Evolutionary conservation across 2,888 invertebrate species (phyloP), one percentile per base, ranked within the genome.

Genomic region (Andricus quercusramuli): DNA sequence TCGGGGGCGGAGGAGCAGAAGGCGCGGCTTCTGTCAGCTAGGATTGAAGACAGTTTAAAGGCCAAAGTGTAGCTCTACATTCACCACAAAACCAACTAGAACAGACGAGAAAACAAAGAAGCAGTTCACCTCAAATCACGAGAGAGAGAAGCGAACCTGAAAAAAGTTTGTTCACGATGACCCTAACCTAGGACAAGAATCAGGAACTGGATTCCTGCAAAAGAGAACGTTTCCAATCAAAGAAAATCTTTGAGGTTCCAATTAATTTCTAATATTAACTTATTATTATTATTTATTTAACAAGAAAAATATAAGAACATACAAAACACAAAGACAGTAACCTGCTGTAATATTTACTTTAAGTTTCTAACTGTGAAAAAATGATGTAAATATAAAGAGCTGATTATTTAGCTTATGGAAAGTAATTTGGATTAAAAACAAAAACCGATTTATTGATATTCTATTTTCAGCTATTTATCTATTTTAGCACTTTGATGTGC

Each of bases 1-100:
- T 79, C 79, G 79, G 47, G 22, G 78, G 80, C 77, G 77, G 80
- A 82, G 47, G 22, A 77, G 80, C 77, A 78, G 80, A 82, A 84
- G 86, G 83, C 83, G 86, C 79, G 86, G 85, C 85, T 83, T 82
- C 86, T 83, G 85, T 84, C 88, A 86, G 80, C 68, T 81, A 80
- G 82, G 83, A 84, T 85, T 85, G 85, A 81, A 87, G 82, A 79
- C 83, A 79, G 79, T 68, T 85, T 83, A 85, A 83, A 85, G 81
- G 83, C 82, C 80, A 80, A 79, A 84, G 81, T 82, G 80, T 82
- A 78, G 70, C 20, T 25, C 66, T 44, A 79, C 64, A 37, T 62
- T 25, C 32, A 51, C 29, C 47, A 51, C 47, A 56, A 74, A 74
- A 51, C 32, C 13, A 62, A 62, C 22, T 22, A 32, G 70, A 74